Conservation (phyloP, 2,888 invertebrate genomes). For the Caenorhabditis parvicauda region DNA sequence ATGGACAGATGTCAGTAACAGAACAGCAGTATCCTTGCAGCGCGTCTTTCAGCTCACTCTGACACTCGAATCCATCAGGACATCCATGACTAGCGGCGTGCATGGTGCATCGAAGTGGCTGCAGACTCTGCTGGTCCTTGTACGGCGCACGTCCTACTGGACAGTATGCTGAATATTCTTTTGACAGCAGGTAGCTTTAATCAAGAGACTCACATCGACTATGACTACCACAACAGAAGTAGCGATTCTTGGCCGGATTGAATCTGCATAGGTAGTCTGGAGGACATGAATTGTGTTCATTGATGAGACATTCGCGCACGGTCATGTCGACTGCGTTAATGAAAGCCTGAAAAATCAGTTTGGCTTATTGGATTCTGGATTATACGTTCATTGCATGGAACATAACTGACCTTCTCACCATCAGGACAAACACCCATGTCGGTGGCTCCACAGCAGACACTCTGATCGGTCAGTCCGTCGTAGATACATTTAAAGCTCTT, state of each 20-base stretch:
- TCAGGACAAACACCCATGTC: conserved; percentile 53
- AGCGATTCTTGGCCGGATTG: conserved; percentile 42
- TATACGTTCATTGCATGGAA: not conserved
- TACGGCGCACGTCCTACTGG: conserved; percentile 45
- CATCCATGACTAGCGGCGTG: conserved; percentile 42
- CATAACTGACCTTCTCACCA: conserved; percentile 37
- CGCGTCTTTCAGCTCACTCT: conserved; percentile 41
- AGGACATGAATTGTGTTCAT: conserved; percentile 48
- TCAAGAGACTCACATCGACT: not conserved
- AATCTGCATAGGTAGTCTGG: conserved; percentile 49
- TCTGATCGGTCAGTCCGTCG: conserved; percentile 39
- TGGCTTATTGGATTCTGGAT: not conserved
- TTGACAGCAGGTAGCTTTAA: not conserved
- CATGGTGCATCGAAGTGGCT: conserved; percentile 49
- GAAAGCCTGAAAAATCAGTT: conserved; percentile 33
- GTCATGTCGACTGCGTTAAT: conserved; percentile 51
- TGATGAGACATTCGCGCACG: conserved; percentile 46
- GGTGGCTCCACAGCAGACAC: conserved; percentile 54
- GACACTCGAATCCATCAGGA: conserved; percentile 46
- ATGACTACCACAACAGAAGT: conserved; percentile 54
- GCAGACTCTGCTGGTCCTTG: conserved; percentile 39
- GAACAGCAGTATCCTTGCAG: conserved; percentile 51
- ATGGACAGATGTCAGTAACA: conserved; percentile 45
- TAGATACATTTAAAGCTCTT: conserved; percentile 40
- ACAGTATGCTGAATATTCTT: conserved; percentile 36